Evolutionary conservation across 2,797 vertebrate genomes (phyloP).

Genomic region (Hippoglossus hippoglossus): DNA sequence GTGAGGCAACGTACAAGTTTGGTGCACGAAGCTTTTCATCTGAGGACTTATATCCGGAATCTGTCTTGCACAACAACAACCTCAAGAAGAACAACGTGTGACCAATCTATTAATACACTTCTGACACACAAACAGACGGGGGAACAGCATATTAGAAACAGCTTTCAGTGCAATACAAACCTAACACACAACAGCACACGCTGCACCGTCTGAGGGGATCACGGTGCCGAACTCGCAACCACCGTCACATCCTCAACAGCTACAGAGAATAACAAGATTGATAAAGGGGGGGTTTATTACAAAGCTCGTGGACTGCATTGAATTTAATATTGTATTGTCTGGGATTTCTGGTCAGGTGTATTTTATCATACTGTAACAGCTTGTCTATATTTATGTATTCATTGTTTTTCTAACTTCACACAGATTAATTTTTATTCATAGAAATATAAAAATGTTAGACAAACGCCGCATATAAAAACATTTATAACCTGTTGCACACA

Average conservation of each 20-base stretch:
- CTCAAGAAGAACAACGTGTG: background rate
- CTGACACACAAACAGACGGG: background rate
- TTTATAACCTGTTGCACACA: no score
- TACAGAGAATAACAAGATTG: background rate
- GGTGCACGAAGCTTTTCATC: no score
- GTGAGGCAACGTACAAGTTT: background rate
- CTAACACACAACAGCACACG: no score
- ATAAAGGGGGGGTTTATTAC: background rate
- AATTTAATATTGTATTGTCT: background rate
- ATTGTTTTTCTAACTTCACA: background rate
- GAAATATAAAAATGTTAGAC: background rate
- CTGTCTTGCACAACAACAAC: background rate
- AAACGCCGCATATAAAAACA: no score
- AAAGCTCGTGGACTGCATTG: background rate
- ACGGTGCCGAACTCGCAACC: no score
- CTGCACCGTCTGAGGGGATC: no score
- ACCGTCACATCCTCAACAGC: no score
- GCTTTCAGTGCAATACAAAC: background rate
- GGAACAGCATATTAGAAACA: background rate
- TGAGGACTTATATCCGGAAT: background rate
- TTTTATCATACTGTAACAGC: conserved; percentile 1
- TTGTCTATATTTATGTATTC: background rate
- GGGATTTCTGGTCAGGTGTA: background rate
- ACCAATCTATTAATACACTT: background rate
- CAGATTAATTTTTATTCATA: background rate